A percentile compares a stretch with the other conserved stretches of the same genome.
These are phyloP conservation scores for Actenoides lindsayi DNA, from an alignment of 2,113 vertebrate genomes.

Conservation along the genomic window DNA sequence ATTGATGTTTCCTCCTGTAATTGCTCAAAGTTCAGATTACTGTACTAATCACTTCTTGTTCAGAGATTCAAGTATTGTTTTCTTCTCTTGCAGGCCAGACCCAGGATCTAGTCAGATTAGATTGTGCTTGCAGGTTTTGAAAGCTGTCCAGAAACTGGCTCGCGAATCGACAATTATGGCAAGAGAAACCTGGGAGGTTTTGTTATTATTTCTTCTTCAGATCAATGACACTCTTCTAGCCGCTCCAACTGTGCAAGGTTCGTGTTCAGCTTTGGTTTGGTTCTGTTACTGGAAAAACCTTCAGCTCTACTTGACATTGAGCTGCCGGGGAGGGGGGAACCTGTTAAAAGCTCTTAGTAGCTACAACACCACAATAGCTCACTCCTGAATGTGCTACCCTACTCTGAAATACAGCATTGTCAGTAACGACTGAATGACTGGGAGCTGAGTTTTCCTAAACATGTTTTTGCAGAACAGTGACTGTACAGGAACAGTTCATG, in stretches of 20 bases:
- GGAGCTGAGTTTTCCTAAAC: background rate
- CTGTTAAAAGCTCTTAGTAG: background rate
- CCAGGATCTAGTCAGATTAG: slow-evolving; percentile 89
- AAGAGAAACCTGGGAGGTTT: slow-evolving; percentile 96
- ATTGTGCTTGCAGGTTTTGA: slow-evolving; percentile 92
- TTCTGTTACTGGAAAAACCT: background rate
- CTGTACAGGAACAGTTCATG: background rate
- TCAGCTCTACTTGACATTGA: background rate
- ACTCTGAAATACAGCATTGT: background rate
- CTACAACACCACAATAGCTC: background rate
- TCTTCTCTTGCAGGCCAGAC: slow-evolving; percentile 82
- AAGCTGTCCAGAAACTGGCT: slow-evolving; percentile 94
- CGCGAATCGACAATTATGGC: slow-evolving; percentile 89
- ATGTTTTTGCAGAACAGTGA: background rate
- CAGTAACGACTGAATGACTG: background rate
- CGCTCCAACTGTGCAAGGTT: slow-evolving; percentile 91
- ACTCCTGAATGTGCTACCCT: background rate
- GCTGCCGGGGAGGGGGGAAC: background rate
- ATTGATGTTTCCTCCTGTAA: background rate
- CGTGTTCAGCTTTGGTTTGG: slow-evolving; percentile 5
- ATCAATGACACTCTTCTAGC: slow-evolving; percentile 94
- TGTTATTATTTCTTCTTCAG: slow-evolving; percentile 92
- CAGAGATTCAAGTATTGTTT: background rate
- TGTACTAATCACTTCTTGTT: background rate
- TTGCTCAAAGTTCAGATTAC: background rate